A percentile compares a stretch with the other conserved stretches of the same genome.
These are phyloP conservation scores for Solea senegalensis DNA, from an alignment of 2,113 vertebrate genomes.

Conservation along the genomic window DNA sequence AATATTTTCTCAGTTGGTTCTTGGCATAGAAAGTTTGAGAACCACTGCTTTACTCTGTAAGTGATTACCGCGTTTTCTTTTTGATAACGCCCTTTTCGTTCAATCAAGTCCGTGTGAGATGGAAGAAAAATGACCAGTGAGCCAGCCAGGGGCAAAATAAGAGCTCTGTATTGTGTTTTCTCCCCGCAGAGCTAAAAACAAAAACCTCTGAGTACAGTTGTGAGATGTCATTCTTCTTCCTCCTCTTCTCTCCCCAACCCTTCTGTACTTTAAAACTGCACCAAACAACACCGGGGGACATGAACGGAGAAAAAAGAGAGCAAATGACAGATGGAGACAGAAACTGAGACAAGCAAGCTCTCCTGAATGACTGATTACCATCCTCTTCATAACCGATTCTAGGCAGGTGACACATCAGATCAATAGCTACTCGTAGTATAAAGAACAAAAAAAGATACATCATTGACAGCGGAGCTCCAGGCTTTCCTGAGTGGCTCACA, in stretches of 20 bases:
- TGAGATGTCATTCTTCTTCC: conserved; percentile 56
- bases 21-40: no score
- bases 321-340: conserved; percentile 36
- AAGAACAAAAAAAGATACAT: conserved; percentile 28
- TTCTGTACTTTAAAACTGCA: conserved; percentile 9
- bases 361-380: conserved; percentile 60
- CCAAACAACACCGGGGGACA: conserved; percentile 48
- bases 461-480: conserved; percentile 39
- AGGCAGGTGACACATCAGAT: conserved; percentile 66
- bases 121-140: conserved; percentile 33
- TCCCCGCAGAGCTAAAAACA: conserved; percentile 45
- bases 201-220: conserved; percentile 34
- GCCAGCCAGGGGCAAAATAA: conserved; percentile 31
- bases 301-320: conserved; percentile 11
- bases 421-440: conserved; percentile 34
- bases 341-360: conserved; percentile 49
- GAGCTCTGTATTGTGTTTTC: conserved; percentile 32
- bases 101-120: conserved; percentile 22
- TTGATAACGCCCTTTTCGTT: not conserved
- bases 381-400: conserved; percentile 33
- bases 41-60: no score
- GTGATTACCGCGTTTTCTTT: no score
- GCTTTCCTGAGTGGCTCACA: conserved; percentile 31
- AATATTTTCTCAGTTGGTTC: no score
- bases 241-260: not conserved